Evolutionary conservation across 1,140 invertebrate genomes (phyloP), one percentile per base, ranked within the genome.

Genomic region (Cotesia vestalis): DNA sequence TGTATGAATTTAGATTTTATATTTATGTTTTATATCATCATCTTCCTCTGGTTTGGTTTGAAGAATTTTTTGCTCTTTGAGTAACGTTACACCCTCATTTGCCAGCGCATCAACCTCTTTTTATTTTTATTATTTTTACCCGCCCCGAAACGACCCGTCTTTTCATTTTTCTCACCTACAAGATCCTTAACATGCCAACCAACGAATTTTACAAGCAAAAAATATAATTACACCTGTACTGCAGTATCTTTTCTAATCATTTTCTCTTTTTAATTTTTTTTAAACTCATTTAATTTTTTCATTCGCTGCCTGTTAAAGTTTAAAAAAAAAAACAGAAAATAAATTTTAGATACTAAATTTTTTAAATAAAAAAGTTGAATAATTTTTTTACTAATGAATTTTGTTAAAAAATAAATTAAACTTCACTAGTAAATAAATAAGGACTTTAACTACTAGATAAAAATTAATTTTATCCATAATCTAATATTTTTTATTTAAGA

Each of bases 11-110:
- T 55, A n/a, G 11, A 11, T 60, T 6, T 12, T 20, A 6, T 60
- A 14, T 34, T 27, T 9, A 27, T 60, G 2, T 60, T 35, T 12
- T 35, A 60, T 34, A 12, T 27, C 36, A 8, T 52, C n/a, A 38
- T 66, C n/a, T 66, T 40, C 38, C 46, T 66, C 36, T 38, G 14
- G 3, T 17, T 66, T 52, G 51, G 4, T 11, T 34, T 60, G 4
- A 53, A 66, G 40, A 51, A 66, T 66, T 38, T 38, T 61, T 64
- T 64, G 62, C 36, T 36, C 46, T 66, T 66, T 66, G 40, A 52
- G 63, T 66, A 52, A 66, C n/a, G 63, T 66, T 52, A 66, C 11
- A 27, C 63, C 63, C 40, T 66, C 63, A 66, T 66, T 66, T 66
- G 63, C 63, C 40, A 66, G 40, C 63, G 63, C 40, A 66, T 52